Base-by-base conservation (phyloP, 2,113 vertebrate genomes). In the Menura novaehollandiae region DNA sequence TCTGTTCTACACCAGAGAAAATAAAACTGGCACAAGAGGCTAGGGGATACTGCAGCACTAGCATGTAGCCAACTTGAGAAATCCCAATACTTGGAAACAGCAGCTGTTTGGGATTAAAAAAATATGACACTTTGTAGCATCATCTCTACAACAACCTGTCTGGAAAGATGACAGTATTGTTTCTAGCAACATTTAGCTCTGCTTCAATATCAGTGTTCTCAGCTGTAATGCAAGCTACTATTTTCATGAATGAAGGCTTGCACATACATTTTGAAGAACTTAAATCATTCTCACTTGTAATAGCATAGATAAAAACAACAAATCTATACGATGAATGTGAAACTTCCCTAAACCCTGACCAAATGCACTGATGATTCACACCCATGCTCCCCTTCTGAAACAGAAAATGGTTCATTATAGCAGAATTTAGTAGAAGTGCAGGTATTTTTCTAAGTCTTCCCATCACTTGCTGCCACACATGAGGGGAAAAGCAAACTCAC, bases 1-100 rank as follows among this genome's bases (percentile, higher is more conserved):
- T 79, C 27, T 68, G 47, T 55, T 95, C 85, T 81, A 85, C 69
- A 88, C 78, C 51, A 85, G 85, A 94, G 87, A 89, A 94, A 87
- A 85, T 8, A 69, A 95, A 96, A 92, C 55, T 94, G 79, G 89
- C 88, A 95, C 92, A 93, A 88, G 91, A 95, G 68, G 95, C 91
- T 80, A 33, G 94, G 89, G 92, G 95, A 94, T 97, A 94, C 85
- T 69, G 55, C 55, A 74, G 89, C 41, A 12, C 51, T 21, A 79
- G 21, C 58, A 76, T 53, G 41, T 4, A 88, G 62, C 46, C 62
- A 88, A 66, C 56, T 24, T 55, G 47, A 94, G 80, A 97, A 91
- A 92, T 93, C 87, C 60, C 19, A 2, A 39, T 60, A 77, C 64
- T 74, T 94, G 35, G 46, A 91, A 96, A 93, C 32, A 84, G 72